Evolutionary conservation across 1,140 invertebrate species (phyloP).

Genomic region (Drosophila asahinai): DNA sequence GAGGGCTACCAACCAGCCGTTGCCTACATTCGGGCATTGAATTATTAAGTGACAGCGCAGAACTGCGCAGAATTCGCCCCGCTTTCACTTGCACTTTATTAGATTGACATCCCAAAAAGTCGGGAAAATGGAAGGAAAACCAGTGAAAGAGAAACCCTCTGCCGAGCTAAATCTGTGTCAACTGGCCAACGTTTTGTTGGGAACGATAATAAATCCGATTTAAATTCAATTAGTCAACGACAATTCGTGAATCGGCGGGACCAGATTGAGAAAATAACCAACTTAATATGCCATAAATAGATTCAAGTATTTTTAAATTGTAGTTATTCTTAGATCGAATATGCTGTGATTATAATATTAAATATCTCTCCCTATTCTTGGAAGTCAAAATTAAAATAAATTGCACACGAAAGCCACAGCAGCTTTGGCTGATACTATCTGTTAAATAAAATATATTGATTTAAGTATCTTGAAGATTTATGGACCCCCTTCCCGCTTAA

Average conservation of each 20-base stretch:
- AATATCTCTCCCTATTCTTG: not conserved
- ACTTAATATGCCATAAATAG: constrained; percentile 12
- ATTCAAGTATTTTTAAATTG: constrained; percentile 1
- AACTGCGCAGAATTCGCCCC: constrained; percentile 36
- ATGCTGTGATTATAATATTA: no score
- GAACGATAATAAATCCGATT: constrained; percentile 64
- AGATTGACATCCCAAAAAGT: constrained; percentile 52
- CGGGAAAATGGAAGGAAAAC: constrained; percentile 13
- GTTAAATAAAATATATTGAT: no score
- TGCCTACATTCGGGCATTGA: constrained; percentile 55
- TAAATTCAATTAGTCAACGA: constrained; percentile 62
- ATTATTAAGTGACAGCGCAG: constrained; percentile 74
- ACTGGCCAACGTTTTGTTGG: constrained; percentile 32
- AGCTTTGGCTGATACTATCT: no score
- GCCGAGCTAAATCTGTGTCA: constrained; percentile 42
- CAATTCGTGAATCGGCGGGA: not conserved
- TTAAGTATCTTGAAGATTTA: no score
- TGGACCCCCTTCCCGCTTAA: no score
- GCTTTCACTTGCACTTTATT: constrained; percentile 65
- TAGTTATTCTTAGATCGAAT: not conserved
- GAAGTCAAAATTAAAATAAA: not conserved
- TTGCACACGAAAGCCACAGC: no score
- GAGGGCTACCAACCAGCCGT: constrained; percentile 24
- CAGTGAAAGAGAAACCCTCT: constrained; percentile 18
- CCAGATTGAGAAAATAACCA: constrained; percentile 2